Evolutionary conservation across 2,113 vertebrate species (phyloP), one percentile per base, ranked within the genome.

Genomic region (Stegostoma tigrinum): DNA sequence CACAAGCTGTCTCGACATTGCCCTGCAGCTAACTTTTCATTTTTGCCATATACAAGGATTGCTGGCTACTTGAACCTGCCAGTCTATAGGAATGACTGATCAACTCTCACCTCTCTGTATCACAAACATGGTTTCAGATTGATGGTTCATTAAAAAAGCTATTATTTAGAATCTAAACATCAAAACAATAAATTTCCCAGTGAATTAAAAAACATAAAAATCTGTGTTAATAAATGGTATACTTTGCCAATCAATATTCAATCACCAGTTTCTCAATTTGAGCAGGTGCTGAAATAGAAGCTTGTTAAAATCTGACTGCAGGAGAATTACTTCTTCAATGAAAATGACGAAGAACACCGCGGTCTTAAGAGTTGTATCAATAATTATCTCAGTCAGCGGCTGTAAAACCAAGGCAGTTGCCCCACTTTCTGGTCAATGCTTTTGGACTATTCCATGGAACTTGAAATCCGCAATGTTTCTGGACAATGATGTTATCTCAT

Each of bases 171-270:
- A 1, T n/a, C 12, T 38, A 66, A 93, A 93, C 87, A 34, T 30
- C 66, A 90, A 17, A 64, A 64, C 19, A 21, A 2, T 19, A 91
- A 91, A 34, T 27, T 61, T 90, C 61, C 2, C 61, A 38, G 30
- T 38, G n/a, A 93, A 17, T 23, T 66, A 34, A 61, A 66, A 66
- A 66, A 93, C 89, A 66, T 66, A 93, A 93, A 66, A 93, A 66
- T 38, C 61, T 23, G 30, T 91, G 8, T 64, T 38, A 66, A 66
- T 93, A 93, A 93, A 67, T 61, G 52, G 23, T 34, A 55, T 24
- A 67, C 34, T 93, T 66, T n/a, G 42, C 38, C 80, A 93, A 93
- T 93, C 89, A 66, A 93, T 93, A 93, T 67, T 64, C n/a, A 66
- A 93, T 93, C 89, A 66, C 19, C 34, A 66, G 17, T 19, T 66